Percentiles rank a stretch among this genome's conserved stretches.
Conservation (phyloP, 2,888 invertebrate species). For the Cantharis lateralis region DNA sequence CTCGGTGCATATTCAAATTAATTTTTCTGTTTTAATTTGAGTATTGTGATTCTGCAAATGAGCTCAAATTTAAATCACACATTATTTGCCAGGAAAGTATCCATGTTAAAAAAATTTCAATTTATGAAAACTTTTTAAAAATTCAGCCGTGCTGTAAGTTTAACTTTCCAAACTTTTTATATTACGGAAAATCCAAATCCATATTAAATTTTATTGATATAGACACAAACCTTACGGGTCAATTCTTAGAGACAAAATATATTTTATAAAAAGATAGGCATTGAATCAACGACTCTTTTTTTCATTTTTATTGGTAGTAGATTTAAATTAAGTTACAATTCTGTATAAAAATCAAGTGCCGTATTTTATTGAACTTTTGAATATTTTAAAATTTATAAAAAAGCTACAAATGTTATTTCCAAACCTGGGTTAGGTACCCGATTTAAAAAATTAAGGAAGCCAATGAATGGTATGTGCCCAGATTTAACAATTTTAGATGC, state of each 20-base stretch:
- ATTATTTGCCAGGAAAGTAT: background rate
- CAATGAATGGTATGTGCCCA: background rate
- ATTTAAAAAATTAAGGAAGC: no score
- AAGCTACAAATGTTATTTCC: no score
- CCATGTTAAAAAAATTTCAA: background rate
- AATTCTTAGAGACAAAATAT: conserved; percentile 16
- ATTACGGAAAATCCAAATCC: conserved; percentile 17
- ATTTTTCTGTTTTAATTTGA: no score
- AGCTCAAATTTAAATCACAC: background rate
- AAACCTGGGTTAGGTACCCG: no score
- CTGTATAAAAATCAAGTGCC: background rate
- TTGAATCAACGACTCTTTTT: conserved; percentile 13
- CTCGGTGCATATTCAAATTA: no score
- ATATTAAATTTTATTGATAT: conserved; percentile 17
- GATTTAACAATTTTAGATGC: background rate
- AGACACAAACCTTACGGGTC: conserved; percentile 13
- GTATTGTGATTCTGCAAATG: no score
- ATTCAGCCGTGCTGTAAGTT: background rate
- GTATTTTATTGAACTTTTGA: background rate
- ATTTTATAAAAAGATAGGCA: conserved; percentile 6
- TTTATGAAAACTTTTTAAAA: background rate
- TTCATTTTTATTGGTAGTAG: background rate
- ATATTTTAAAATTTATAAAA: background rate
- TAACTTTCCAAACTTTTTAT: conserved; percentile 1
- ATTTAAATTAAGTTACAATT: background rate